Base-by-base conservation (phyloP, 1,140 invertebrate species). In the Spodoptera litura region DNA sequence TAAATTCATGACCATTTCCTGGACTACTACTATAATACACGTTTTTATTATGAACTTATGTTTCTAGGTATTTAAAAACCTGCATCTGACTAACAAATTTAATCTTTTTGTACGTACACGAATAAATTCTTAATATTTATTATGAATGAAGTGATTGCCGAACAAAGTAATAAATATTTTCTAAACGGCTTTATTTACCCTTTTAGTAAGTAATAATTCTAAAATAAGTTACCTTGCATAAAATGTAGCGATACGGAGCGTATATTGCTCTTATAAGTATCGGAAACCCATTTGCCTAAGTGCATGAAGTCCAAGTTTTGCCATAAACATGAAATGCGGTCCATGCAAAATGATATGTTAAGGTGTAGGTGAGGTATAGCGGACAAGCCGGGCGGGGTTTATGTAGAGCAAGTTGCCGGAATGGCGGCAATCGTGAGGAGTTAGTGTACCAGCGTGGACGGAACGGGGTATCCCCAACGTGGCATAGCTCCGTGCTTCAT, bases 211-310 rank as follows among this genome's bases (percentile, higher is more conserved):
- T 68, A 77, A 89, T 89, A 87, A 87, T 84, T 86, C 84, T 74
- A 79, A 85, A 84, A 83, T 83, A 86, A 78, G 80, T 84, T 86
- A 81, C 78, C 81, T 85, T 79, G 81, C 80, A 83, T 84, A 87
- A 84, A 87, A 83, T 84, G 81, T 90, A 87, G 85, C 88, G 82
- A 84, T 88, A 88, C 88, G 85, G 81, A 81, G 85, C 84, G 87
- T 85, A 85, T 89, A 93, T 84, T 78, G 85, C 88, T 87, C 85
- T 90, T 91, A 87, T 88, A 92, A 93, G 90, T 94, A 93, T 94
- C 88, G 90, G 87, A 92, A 94, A 94, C 79, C 91, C 91, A 94
- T 94, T 94, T 93, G 85, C 88, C 83, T 94, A 90, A 94, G 91
- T 93, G 89, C 91, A 93, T 88, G 88, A 87, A 92, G 87, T 89